Conservation (phyloP, 2,888 invertebrate genomes). For the Apoda limacodes region DNA sequence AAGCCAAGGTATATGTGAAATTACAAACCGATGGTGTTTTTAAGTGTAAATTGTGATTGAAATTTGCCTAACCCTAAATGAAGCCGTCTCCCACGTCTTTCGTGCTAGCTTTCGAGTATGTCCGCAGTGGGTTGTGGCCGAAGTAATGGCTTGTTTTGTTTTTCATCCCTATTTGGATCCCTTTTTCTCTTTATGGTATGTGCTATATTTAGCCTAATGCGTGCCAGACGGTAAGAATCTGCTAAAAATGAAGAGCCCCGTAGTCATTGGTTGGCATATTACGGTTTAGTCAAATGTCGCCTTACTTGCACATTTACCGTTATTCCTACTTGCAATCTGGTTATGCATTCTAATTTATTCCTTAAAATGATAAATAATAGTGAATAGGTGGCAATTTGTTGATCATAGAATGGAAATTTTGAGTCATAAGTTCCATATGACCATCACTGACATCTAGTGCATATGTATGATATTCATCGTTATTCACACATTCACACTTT, state of each 20-base stretch:
- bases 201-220: constrained; percentile 61
- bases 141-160: constrained; percentile 57
- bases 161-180: constrained; percentile 59
- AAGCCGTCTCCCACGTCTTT: constrained; percentile 68
- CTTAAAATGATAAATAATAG: too few relatives aligned
- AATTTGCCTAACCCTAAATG: constrained; percentile 62
- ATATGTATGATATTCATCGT: constrained; percentile 22
- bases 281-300: constrained; percentile 20
- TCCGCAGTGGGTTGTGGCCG: constrained; percentile 49
- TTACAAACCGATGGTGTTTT: constrained; percentile 55
- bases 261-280: too few relatives aligned
- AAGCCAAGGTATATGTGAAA: constrained; percentile 65
- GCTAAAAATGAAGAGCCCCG: constrained; percentile 32
- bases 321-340: constrained; percentile 16
- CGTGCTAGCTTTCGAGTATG: constrained; percentile 59
- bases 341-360: constrained; percentile 13
- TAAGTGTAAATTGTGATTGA: constrained; percentile 60
- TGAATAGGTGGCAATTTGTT: constrained; percentile 15
- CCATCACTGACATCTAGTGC: too few relatives aligned
- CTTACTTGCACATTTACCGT: constrained; percentile 24
- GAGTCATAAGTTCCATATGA: constrained; percentile 28
- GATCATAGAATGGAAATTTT: constrained; percentile 24
- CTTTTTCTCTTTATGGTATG: constrained; percentile 63
- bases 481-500: constrained; percentile 18
- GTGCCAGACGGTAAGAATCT: constrained; percentile 47